Evolutionary conservation across 2,888 invertebrate species (phyloP).

Genomic region (Eupithecia subfuscata): DNA sequence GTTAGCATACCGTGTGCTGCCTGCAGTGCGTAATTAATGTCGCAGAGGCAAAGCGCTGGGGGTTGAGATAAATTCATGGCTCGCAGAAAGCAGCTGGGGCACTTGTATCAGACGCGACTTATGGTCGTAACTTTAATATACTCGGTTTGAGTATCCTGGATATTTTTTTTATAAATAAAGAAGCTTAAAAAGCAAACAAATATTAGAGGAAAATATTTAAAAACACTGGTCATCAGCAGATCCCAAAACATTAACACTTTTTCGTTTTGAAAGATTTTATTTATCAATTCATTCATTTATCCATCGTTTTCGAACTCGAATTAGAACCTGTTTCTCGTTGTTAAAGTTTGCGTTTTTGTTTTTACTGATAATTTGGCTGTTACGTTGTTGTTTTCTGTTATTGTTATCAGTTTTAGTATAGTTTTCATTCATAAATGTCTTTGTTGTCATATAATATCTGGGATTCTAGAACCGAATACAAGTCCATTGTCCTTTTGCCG

Average conservation of each 20-base stretch:
- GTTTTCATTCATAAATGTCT: no score
- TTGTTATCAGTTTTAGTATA: no score
- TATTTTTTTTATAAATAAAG: background rate
- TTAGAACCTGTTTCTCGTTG: no score
- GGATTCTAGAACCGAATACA: no score
- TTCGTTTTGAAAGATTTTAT: background rate
- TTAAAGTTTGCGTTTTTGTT: no score
- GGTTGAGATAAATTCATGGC: conserved; percentile 34
- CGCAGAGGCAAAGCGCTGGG: conserved; percentile 22
- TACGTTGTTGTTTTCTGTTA: no score
- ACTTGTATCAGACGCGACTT: background rate
- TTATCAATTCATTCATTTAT: no score
- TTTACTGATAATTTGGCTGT: no score
- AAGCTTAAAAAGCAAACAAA: no score
- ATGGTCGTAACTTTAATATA: background rate
- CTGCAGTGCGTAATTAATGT: background rate
- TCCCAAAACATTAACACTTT: background rate
- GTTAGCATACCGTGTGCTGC: background rate
- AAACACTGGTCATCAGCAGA: background rate
- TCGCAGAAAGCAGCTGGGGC: background rate
- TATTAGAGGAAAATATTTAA: background rate
- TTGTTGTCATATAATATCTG: no score
- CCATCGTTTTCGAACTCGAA: no score
- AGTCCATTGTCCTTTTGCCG: no score
- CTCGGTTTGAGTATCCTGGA: background rate